phyloP scores from a whole-genome alignment of 2,113 vertebrate genomes.

The Hemiprocne comata region DNA sequence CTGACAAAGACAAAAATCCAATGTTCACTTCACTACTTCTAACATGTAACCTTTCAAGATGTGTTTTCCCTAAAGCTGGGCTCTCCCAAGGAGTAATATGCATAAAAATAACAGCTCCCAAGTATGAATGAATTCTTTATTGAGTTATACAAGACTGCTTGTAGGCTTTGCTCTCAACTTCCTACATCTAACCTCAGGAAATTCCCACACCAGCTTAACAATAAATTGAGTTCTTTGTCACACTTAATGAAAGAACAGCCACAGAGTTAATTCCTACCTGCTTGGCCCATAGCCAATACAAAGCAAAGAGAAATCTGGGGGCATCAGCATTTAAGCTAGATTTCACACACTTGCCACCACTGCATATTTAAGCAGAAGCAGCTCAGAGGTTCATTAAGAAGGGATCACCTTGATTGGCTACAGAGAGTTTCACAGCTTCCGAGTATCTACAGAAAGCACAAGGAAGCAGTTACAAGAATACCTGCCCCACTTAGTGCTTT shows the following conservation, averaged over 20 bases:
- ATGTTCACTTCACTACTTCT: neutral
- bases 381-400: neutral
- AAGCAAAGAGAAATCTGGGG: constrained; percentile 15
- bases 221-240: constrained; percentile 51
- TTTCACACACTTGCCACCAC: neutral
- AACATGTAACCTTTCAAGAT: neutral
- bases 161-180: constrained; percentile 33
- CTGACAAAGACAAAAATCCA: neutral
- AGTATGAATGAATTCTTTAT: neutral
- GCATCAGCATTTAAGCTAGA: constrained; percentile 6
- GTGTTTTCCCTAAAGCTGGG: neutral
- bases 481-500: neutral
- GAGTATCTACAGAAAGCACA: neutral
- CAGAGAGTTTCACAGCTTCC: neutral
- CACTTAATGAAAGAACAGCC: constrained; percentile 23
- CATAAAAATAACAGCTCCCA: neutral
- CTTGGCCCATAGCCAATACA: neutral
- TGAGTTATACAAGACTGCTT: neutral
- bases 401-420: neutral
- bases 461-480: neutral
- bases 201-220: constrained; percentile 44
- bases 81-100: neutral
- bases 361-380: neutral
- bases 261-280: constrained; percentile 40
- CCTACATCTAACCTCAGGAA: constrained; percentile 23